These are phyloP conservation scores for Cepphus grylle DNA, from an alignment of 2,113 vertebrate species.

Conservation along the genomic window DNA sequence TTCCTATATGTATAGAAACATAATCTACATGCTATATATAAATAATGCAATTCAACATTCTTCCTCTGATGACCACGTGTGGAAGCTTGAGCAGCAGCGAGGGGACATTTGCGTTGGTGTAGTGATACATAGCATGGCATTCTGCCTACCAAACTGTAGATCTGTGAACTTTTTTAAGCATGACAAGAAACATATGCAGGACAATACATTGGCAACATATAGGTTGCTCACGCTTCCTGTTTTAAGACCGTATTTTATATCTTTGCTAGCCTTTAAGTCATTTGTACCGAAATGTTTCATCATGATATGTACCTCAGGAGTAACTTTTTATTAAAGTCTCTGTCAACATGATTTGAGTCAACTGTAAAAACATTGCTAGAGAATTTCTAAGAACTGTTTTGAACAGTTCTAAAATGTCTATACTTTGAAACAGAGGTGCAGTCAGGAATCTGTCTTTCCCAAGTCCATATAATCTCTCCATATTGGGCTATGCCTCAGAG, in stretches of 20 bases:
- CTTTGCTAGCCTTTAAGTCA: background rate
- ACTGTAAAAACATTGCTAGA: background rate
- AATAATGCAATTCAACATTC: background rate
- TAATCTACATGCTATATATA: background rate
- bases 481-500: background rate
- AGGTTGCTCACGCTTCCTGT: background rate
- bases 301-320: rapidly evolving
- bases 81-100: background rate
- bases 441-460: background rate
- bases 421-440: background rate
- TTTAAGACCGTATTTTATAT: background rate
- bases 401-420: background rate
- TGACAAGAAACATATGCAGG: background rate
- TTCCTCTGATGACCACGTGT: background rate
- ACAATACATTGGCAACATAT: background rate
- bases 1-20: background rate
- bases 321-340: background rate
- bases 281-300: background rate
- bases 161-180: background rate
- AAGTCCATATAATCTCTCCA: background rate
- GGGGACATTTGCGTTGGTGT: background rate
- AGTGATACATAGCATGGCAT: background rate
- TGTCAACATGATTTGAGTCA: background rate
- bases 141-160: background rate
- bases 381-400: background rate